These are phyloP conservation scores for Drosophila mettleri DNA, from an alignment of 2,888 invertebrate species.

Conservation along the genomic window DNA sequence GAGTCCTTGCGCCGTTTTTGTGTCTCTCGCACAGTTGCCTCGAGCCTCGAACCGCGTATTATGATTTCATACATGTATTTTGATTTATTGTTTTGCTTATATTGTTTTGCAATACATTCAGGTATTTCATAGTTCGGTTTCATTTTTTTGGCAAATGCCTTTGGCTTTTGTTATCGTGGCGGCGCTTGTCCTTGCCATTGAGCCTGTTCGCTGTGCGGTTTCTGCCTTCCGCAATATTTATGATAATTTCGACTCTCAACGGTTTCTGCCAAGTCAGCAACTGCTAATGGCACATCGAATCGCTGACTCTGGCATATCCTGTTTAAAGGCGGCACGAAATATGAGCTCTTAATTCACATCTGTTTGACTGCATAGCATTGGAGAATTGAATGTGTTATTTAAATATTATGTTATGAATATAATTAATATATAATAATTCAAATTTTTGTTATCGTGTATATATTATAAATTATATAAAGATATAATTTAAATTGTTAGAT, in stretches of 20 bases:
- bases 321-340: constrained; percentile 6
- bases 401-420: not conserved
- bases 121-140: constrained; percentile 6
- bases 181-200: constrained; percentile 31
- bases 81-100: constrained; percentile 78
- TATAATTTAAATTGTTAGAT: not conserved
- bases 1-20: constrained; percentile 31
- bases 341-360: not conserved
- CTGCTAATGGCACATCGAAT: constrained; percentile 14
- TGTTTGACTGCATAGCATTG: not conserved
- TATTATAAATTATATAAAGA: too few relatives aligned
- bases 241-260: constrained; percentile 46
- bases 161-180: constrained; percentile 38
- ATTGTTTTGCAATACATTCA: constrained; percentile 74
- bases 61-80: constrained; percentile 81
- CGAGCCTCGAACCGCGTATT: constrained; percentile 47
- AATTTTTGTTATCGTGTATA: not conserved
- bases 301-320: constrained; percentile 15
- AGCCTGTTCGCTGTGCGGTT: constrained; percentile 45
- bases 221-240: constrained; percentile 43
- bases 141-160: constrained; percentile 46
- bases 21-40: constrained; percentile 28
- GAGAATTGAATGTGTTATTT: not conserved
- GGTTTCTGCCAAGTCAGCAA: constrained; percentile 34
- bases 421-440: not conserved